A percentile compares a stretch with the other conserved stretches of the same genome.
These are phyloP conservation scores for Drosophila repletoides DNA, from an alignment of 1,140 invertebrate genomes.

Conservation along the genomic window DNA sequence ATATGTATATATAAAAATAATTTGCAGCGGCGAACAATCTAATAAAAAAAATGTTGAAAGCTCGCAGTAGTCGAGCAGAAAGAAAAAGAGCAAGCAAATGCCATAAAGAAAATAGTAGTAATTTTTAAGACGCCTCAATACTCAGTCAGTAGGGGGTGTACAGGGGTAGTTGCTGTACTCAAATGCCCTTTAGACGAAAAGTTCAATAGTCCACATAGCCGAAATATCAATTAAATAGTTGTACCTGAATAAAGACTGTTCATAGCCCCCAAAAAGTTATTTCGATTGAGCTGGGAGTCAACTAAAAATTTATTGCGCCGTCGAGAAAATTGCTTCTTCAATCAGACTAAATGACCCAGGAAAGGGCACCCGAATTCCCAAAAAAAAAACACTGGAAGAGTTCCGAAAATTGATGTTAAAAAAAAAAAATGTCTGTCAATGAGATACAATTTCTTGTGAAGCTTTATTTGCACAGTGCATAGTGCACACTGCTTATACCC, in stretches of 20 bases:
- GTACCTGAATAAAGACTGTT: constrained; percentile 11
- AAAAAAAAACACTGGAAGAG: too few relatives aligned
- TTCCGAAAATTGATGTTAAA: too few relatives aligned
- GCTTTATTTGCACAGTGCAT: too few relatives aligned
- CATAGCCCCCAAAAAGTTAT: neutral
- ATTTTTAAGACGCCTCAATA: constrained; percentile 5
- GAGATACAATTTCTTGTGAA: too few relatives aligned
- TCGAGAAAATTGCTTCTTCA: constrained; percentile 28
- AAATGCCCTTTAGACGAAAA: neutral
- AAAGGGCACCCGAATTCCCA: neutral
- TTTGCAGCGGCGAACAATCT: constrained; percentile 39
- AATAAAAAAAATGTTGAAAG: constrained; percentile 45
- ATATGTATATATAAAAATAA: too few relatives aligned
- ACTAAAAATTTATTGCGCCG: constrained; percentile 44
- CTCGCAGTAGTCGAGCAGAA: constrained; percentile 1
- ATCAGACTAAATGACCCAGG: constrained; percentile 22
- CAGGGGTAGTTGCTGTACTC: neutral
- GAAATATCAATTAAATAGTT: constrained; percentile 24
- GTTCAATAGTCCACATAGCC: constrained; percentile 13
- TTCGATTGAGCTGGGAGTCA: constrained; percentile 29
- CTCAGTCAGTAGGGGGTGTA: neutral
- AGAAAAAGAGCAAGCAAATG: too few relatives aligned
- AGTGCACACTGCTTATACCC: too few relatives aligned
- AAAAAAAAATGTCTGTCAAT: too few relatives aligned
- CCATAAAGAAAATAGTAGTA: constrained; percentile 9